Evolutionary conservation across 2,888 invertebrate genomes (phyloP).

Genomic region (Penaeus monodon): DNA sequence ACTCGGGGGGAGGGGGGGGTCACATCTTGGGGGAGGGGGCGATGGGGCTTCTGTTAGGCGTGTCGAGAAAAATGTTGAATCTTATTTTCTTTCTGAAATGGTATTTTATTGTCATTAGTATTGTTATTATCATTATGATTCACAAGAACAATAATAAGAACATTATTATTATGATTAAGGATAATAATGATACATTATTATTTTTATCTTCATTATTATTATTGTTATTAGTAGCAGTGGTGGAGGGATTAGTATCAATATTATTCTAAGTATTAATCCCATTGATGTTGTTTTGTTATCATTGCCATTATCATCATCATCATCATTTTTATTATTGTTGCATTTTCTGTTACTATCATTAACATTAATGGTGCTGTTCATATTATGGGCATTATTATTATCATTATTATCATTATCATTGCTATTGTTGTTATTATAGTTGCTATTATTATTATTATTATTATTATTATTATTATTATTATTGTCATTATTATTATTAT

Average conservation of each 20-base stretch:
- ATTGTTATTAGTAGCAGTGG: not conserved
- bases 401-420: not conserved
- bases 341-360: no score
- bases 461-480: conserved; percentile 12
- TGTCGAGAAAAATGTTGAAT: no score
- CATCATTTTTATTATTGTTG: not conserved
- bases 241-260: not conserved
- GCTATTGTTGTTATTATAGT: not conserved
- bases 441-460: conserved; percentile 14
- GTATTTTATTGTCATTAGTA: no score
- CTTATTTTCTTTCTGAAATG: no score
- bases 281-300: not conserved
- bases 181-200: not conserved
- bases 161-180: not conserved
- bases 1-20: no score
- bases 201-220: not conserved
- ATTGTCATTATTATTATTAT: conserved; percentile 5
- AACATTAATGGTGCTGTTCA: not conserved
- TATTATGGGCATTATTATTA: not conserved
- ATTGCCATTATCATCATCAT: not conserved
- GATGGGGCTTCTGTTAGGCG: no score
- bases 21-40: no score
- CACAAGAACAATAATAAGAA: no score
- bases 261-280: not conserved
- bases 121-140: no score